phyloP scores from a whole-genome alignment of 2,113 vertebrate species.

The Meriones unguiculatus region DNA sequence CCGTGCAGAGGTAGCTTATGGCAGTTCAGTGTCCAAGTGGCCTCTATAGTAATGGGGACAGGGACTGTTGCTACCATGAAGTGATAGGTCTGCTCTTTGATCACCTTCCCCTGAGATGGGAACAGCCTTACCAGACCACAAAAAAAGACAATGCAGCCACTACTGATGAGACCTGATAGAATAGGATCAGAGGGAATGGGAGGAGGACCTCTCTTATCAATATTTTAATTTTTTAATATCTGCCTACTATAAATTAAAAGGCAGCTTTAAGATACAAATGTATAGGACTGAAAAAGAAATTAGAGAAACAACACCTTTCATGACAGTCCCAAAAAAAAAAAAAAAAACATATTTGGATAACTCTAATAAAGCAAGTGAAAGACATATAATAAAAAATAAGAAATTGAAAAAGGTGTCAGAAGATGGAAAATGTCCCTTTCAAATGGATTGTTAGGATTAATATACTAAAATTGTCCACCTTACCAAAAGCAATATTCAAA shows the following conservation, averaged over 20 bases:
- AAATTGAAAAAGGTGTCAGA: background rate
- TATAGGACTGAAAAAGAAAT: background rate
- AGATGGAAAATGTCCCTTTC: background rate
- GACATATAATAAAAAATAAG: background rate
- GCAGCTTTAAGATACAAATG: background rate
- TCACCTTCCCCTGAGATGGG: no score
- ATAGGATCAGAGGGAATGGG: no score
- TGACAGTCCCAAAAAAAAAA: background rate
- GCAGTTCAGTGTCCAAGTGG: no score
- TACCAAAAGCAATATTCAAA: background rate
- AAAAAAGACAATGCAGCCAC: no score
- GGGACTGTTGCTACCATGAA: no score
- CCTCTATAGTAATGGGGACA: no score
- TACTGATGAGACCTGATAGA: no score
- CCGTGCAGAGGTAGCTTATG: no score
- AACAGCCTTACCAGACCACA: no score
- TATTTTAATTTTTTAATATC: constrained; percentile 25
- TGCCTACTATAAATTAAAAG: background rate
- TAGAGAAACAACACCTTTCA: background rate
- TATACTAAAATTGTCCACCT: background rate
- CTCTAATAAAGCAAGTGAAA: background rate
- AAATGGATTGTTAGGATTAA: background rate
- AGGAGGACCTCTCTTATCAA: no score
- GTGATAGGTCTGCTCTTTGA: no score
- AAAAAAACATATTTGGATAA: background rate